Base-by-base conservation (phyloP, 1,140 invertebrate species). In the Cheumatopsyche charites region DNA sequence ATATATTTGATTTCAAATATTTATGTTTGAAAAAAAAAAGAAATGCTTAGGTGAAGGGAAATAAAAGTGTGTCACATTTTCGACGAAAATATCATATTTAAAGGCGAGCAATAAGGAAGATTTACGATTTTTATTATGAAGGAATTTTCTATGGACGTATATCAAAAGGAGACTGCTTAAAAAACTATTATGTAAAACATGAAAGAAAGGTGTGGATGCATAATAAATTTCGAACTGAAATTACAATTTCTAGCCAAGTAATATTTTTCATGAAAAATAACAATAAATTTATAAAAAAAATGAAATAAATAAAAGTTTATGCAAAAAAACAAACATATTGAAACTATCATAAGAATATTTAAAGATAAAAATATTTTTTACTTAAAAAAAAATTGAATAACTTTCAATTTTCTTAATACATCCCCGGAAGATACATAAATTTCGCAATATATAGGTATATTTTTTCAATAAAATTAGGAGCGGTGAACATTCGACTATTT, bases 151-250 rank as follows among this genome's bases (percentile, higher is more conserved):
- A 25, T 11, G 55, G 21, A 26, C 55, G 25, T 58, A 58, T 21
- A 3, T 58, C 55, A 25, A 58, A 17, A 23, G n/a, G 55, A 21
- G 55, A 12, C 49, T 25, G 23, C 55, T 58, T 58, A 58, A 58
- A 58, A 58, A 58, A 58, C 55, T 58, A 58, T 58, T 58, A 58
- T 58, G 21, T 58, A 25, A 58, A 58, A 58, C 23, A 58, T 26
- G 55, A 58, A 58, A 58, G 21, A 55, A 58, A 58, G 23, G 19
- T 15, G 15, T 15, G 15, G 43, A 47, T 23, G 55, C 21, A 25
- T 58, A 25, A 58, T 58, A 58, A 23, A 58, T 58, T 58, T 58
- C 13, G 29, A 36, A 36, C 23, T n/a, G 21, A 36, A 36, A 36
- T 36, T 36, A 36, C 29, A 9, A 9, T 36, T 36, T 36, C 29